These are phyloP conservation scores for Octopus bimaculoides DNA, from an alignment of 1,140 invertebrate genomes.

Conservation along the genomic window DNA sequence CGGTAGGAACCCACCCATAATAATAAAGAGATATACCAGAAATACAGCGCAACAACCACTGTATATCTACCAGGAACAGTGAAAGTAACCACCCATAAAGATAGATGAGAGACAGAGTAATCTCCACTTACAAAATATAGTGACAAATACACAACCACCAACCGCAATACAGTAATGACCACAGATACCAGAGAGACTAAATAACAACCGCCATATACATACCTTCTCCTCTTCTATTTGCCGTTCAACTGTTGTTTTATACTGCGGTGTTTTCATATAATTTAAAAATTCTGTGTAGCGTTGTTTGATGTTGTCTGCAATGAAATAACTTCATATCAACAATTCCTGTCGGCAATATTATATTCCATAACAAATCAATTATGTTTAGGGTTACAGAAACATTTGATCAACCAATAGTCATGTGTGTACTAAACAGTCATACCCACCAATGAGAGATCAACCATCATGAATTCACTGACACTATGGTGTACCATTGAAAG, in stretches of 20 bases:
- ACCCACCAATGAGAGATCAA: not conserved
- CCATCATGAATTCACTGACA: not conserved
- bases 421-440: not conserved
- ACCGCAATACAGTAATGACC: too few species aligned
- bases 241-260: conserved; percentile 69
- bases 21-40: too few species aligned
- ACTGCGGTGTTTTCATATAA: conserved; percentile 76
- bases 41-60: too few species aligned
- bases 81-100: too few species aligned
- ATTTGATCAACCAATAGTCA: not conserved
- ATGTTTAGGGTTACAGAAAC: not conserved
- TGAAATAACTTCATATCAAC: not conserved
- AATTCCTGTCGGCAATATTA: not conserved
- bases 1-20: too few species aligned
- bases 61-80: too few species aligned
- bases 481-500: too few species aligned
- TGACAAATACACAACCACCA: too few species aligned
- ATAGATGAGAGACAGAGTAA: too few species aligned
- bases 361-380: not conserved
- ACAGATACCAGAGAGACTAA: too few species aligned
- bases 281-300: conserved; percentile 80
- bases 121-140: too few species aligned
- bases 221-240: conserved; percentile 79
- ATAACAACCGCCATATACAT: conserved; percentile 15
- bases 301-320: conserved; percentile 70